Evolutionary conservation across 2,888 invertebrate species (phyloP).

Genomic region (Epicampocera succincta): DNA sequence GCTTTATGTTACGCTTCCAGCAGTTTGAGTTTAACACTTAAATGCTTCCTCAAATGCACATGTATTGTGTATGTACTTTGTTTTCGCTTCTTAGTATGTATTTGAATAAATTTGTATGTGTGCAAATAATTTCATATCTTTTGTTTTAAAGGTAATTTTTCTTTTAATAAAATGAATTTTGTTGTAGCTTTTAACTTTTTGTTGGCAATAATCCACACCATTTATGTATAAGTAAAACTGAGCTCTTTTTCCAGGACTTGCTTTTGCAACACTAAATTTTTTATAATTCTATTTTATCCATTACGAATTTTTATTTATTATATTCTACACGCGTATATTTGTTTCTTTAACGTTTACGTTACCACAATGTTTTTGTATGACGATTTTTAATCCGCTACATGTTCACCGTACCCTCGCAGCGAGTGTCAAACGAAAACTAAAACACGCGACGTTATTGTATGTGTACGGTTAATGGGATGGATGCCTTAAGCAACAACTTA

Average conservation of each 20-base stretch:
- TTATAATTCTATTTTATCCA: constrained; percentile 20
- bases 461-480: constrained; percentile 65
- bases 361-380: background rate
- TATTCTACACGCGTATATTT: constrained; percentile 4
- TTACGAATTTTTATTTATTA: background rate
- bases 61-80: too few species aligned
- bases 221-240: background rate
- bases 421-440: constrained; percentile 72
- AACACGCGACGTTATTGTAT: constrained; percentile 59
- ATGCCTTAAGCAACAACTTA: constrained; percentile 67
- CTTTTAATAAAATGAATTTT: constrained; percentile 3
- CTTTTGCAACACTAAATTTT: background rate
- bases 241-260: background rate
- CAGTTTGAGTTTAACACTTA: constrained; percentile 19
- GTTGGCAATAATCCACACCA: constrained; percentile 34
- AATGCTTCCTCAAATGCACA: background rate
- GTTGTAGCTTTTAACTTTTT: constrained; percentile 2
- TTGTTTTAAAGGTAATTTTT: background rate
- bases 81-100: background rate
- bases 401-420: constrained; percentile 69
- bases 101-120: background rate
- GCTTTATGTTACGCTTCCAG: constrained; percentile 14
- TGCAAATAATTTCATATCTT: background rate
- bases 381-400: constrained; percentile 66
- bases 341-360: constrained; percentile 15